A percentile compares a stretch with the other conserved stretches of the same genome.
These are phyloP conservation scores for Habroteleia sp. DNA, from an alignment of 2,888 invertebrate species.

Conservation along the genomic window DNA sequence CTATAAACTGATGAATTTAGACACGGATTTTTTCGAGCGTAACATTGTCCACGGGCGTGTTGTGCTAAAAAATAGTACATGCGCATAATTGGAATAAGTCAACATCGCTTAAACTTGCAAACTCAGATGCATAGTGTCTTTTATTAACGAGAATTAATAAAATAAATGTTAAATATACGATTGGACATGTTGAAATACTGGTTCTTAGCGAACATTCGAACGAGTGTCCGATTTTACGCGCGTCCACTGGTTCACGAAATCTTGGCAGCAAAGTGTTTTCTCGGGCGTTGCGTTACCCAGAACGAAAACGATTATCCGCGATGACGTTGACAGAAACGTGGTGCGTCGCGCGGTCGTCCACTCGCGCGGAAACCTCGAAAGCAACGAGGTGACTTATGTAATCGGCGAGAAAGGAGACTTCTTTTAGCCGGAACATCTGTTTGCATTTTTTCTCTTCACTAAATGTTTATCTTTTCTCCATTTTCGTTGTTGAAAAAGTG, in stretches of 20 bases:
- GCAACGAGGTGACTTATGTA: constrained; percentile 16
- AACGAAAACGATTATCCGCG: constrained; percentile 66
- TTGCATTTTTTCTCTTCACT: constrained; percentile 14
- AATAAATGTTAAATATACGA: constrained; percentile 31
- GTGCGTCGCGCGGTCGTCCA: constrained; percentile 50
- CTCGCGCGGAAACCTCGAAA: constrained; percentile 63
- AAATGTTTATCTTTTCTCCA: too few relatives aligned
- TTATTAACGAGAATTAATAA: constrained; percentile 28
- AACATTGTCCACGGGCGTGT: constrained; percentile 10
- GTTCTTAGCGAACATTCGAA: constrained; percentile 28
- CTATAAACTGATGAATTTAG: constrained; percentile 7
- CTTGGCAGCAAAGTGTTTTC: constrained; percentile 47
- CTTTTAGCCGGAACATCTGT: constrained; percentile 4
- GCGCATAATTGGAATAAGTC: constrained; percentile 24
- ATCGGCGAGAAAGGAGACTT: constrained; percentile 40
- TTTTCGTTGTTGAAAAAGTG: too few relatives aligned
- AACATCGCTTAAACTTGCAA: constrained; percentile 18
- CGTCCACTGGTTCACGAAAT: constrained; percentile 44
- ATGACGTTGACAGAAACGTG: constrained; percentile 66
- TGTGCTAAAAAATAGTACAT: background rate
- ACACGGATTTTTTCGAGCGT: constrained; percentile 15
- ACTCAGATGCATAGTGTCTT: too few relatives aligned
- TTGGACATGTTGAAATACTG: constrained; percentile 49
- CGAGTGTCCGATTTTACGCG: constrained; percentile 42
- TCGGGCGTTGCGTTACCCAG: constrained; percentile 50